Base-by-base conservation (phyloP, 2,888 invertebrate genomes). In the Carabus problematicus region DNA sequence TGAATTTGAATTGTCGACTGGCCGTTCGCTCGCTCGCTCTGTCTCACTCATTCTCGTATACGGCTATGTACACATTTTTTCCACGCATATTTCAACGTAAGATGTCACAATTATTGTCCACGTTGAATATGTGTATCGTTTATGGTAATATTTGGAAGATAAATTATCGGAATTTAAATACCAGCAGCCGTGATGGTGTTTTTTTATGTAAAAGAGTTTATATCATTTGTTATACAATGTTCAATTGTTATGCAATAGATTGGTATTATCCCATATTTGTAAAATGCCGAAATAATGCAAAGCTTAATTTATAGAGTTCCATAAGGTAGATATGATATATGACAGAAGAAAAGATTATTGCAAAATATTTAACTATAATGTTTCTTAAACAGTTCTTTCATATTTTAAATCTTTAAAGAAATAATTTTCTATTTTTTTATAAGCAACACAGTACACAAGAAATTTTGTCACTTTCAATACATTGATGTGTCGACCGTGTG, bases 401-500 rank as follows among this genome's bases (percentile, higher is more conserved):
- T 29, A 29, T 29, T 29, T 29, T 29, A 29, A 6, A 3, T 29
- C 29, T 29, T 29, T 3, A 6, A 29, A 29, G 29, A 29, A 29
- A 29, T 29, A 29, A 2, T 29, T 29, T 29, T 29, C 6, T 29
- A 29, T 29, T 29, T 6, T 29, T 29, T 3, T 29, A 29, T 29
- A 29, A 29, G 3, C 2, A 3, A 29, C 6, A 3, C 6, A 29
- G 6, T 29, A 29, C 3, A 29, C 6, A 29, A 29, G 29, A 29
- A 29, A 29, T 3, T 6, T 3, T 2, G 6, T 6, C 2, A 29
- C 29, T 29, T 29, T 29, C 29, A 29, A 29, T 29, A 29, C 29
- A 29, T 3, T 2, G 29, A 29, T 29, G 6, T 29, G 29, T 29
- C 29, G 69, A 69, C 69, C 69, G 69, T 69, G 69, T 69, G 69